Percentiles rank a stretch among this genome's conserved stretches.
phyloP scores from a whole-genome alignment of 2,797 vertebrate species.

The Champsocephalus esox region DNA sequence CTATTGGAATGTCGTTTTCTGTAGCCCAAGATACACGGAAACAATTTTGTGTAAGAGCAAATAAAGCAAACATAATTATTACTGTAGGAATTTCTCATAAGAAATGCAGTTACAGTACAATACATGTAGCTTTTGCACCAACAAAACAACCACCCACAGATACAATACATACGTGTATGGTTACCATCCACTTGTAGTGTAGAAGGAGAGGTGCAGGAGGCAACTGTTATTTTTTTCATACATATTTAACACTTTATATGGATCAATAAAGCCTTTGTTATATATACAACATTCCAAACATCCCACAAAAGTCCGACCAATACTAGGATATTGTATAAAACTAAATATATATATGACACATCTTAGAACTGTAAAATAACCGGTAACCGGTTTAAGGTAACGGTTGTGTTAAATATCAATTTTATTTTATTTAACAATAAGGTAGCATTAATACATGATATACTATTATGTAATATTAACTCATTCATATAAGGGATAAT shows the following conservation, averaged over 20 bases:
- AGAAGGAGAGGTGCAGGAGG: background rate
- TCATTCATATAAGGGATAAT: too few species aligned
- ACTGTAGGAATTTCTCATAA: background rate
- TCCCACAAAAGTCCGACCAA: background rate
- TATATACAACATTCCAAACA: background rate
- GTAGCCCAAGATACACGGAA: background rate
- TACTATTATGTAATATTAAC: too few species aligned
- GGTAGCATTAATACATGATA: too few species aligned
- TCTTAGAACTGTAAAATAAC: too few species aligned
- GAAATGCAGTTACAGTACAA: background rate
- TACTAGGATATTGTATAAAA: background rate
- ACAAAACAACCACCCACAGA: background rate
- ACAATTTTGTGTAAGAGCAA: background rate
- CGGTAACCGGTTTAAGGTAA: too few species aligned
- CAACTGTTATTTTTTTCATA: background rate
- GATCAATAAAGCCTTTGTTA: background rate
- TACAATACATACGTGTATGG: background rate
- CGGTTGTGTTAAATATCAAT: too few species aligned
- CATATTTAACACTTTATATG: background rate
- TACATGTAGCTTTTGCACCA: background rate
- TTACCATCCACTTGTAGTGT: too few species aligned
- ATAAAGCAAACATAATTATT: background rate
- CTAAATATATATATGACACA: too few species aligned
- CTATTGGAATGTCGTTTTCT: background rate
- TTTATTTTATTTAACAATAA: too few species aligned